Conservation (phyloP, 2,888 invertebrate genomes). For the Agrochola litura region DNA sequence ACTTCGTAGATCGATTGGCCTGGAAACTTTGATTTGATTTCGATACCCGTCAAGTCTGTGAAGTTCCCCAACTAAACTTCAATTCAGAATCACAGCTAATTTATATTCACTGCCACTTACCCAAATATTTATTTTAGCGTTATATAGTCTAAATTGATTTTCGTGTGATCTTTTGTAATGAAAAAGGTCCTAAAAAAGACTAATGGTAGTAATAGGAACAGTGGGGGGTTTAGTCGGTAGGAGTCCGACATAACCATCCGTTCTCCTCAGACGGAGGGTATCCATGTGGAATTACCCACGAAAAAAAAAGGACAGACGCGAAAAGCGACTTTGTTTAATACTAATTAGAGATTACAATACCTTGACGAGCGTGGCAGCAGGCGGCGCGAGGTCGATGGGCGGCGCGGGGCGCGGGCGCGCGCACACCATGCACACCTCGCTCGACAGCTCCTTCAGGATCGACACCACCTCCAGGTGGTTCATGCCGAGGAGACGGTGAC, state of each 20-base stretch:
- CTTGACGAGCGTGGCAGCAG: constrained; percentile 85
- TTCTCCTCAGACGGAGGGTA: no score
- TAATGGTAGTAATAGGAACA: no score
- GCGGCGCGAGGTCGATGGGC: constrained; percentile 84
- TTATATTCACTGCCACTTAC: no score
- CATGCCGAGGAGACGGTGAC: constrained; percentile 96
- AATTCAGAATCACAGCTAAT: no score
- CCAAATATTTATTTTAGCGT: no score
- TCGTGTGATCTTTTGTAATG: no score
- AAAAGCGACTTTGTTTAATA: neutral
- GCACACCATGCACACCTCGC: constrained; percentile 97
- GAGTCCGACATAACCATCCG: no score
- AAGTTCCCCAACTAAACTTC: neutral
- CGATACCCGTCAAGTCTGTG: neutral
- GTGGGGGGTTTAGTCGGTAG: no score
- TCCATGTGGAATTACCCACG: no score
- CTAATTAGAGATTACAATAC: constrained; percentile 62
- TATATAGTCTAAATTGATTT: no score
- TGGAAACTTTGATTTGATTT: neutral
- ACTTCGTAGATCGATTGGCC: neutral
- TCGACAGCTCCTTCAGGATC: constrained; percentile 97
- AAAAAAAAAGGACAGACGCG: no score
- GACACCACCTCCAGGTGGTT: constrained; percentile 98
- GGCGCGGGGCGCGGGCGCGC: constrained; percentile 91
- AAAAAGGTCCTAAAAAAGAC: no score